phyloP scores from a whole-genome alignment of 2,113 vertebrate species.

The Microcebus griseorufus region DNA sequence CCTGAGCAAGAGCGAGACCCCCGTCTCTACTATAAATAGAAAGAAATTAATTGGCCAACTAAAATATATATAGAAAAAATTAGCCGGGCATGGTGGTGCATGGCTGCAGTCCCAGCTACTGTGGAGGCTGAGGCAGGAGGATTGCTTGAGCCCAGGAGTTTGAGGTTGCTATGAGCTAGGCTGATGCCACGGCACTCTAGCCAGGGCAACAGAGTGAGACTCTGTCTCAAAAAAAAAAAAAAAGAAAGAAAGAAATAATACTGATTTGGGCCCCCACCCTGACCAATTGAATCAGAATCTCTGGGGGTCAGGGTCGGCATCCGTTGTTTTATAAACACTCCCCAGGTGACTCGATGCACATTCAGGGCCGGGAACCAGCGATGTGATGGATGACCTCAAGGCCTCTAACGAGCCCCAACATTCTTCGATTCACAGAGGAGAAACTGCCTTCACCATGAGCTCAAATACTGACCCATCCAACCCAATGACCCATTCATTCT shows the following conservation, averaged over 20 bases:
- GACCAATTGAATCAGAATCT: neutral
- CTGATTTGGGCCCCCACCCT: neutral
- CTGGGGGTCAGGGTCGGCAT: neutral
- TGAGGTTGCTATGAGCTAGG: too few species aligned
- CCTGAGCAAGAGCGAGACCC: too few species aligned
- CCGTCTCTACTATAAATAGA: too few species aligned
- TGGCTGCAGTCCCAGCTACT: too few species aligned
- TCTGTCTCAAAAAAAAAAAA: too few species aligned
- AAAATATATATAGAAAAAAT: too few species aligned
- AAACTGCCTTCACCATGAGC: neutral
- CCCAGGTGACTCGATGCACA: neutral
- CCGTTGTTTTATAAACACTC: neutral
- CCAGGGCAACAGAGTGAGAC: too few species aligned
- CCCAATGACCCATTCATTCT: neutral
- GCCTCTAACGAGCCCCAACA: neutral
- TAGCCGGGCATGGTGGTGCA: too few species aligned
- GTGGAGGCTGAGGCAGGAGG: too few species aligned
- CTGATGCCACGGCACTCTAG: too few species aligned
- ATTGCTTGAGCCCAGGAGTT: too few species aligned
- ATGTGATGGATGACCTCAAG: neutral
- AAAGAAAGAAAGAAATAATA: neutral
- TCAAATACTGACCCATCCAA: neutral
- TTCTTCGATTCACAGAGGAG: neutral
- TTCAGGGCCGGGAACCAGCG: neutral
- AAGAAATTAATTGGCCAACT: too few species aligned